Evolutionary conservation across 2,797 vertebrate genomes (phyloP).

Genomic region (Sciurus carolinensis): DNA sequence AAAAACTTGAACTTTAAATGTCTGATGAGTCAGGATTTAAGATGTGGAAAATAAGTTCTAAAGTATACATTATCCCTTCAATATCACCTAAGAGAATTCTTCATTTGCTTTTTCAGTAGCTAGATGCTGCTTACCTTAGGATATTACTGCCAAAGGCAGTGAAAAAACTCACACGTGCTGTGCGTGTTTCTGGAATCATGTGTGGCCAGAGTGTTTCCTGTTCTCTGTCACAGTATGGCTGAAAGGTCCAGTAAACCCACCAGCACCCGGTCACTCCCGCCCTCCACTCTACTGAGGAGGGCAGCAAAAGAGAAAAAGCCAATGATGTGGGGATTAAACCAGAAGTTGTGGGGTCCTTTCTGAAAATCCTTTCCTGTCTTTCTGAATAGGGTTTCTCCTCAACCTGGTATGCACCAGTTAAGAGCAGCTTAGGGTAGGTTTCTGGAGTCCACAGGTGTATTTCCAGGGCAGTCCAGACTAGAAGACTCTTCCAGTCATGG

Average conservation of each 20-base stretch:
- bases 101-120: background rate
- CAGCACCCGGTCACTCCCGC: background rate
- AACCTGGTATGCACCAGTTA: background rate
- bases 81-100: background rate
- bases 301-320: background rate
- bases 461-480: background rate
- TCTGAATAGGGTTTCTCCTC: background rate
- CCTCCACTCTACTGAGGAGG: too few relatives aligned
- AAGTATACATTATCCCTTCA: background rate
- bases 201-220: background rate
- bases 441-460: background rate
- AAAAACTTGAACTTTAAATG: constrained; percentile 41
- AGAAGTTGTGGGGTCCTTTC: background rate
- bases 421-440: background rate
- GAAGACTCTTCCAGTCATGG: background rate
- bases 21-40: constrained; percentile 39
- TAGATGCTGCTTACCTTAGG: background rate
- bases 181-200: background rate
- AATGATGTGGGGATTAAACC: background rate
- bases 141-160: background rate
- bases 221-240: background rate
- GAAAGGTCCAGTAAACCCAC: background rate
- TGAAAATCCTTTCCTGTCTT: background rate
- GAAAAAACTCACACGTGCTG: background rate
- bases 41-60: constrained; percentile 1